These are phyloP conservation scores for Podilymbus podiceps DNA, from an alignment of 2,113 vertebrate genomes.

Conservation along the genomic window DNA sequence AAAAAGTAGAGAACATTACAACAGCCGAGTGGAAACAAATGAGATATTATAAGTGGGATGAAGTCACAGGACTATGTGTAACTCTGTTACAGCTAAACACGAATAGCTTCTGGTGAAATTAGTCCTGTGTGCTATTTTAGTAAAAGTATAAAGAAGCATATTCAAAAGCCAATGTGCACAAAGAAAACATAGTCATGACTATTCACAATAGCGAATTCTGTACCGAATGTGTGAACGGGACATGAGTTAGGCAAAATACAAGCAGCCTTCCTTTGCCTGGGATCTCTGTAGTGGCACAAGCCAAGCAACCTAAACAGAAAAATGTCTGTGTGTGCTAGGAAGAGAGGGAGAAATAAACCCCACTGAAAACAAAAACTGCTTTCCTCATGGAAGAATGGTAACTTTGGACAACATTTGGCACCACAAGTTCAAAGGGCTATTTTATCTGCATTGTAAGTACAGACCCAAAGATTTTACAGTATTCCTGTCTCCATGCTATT, in stretches of 20 bases:
- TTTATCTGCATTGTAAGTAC: constrained; percentile 44
- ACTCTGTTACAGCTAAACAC: constrained; percentile 11
- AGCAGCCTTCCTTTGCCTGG: not conserved
- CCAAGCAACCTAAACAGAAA: constrained; percentile 26
- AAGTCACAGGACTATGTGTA: constrained; percentile 49
- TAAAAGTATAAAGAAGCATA: constrained; percentile 49
- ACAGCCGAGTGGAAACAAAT: constrained; percentile 18
- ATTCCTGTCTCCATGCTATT: constrained; percentile 17
- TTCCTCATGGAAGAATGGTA: not conserved
- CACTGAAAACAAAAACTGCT: not conserved
- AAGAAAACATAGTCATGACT: constrained; percentile 27
- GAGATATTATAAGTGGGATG: not conserved
- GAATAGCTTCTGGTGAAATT: constrained; percentile 17
- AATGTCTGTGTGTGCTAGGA: constrained; percentile 27
- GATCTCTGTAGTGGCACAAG: not conserved
- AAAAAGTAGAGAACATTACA: not conserved
- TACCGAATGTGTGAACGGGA: not conserved
- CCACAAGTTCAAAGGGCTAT: constrained; percentile 53
- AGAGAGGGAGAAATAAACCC: not conserved
- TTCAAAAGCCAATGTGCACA: constrained; percentile 3
- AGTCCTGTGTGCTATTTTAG: not conserved
- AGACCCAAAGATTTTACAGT: constrained; percentile 19
- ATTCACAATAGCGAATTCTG: not conserved
- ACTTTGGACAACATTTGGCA: constrained; percentile 9
- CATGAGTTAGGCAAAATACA: not conserved